Conservation (phyloP, 30 jellyfish, hydroid and myxozoan species). For the Aurelia coerulea region DNA sequence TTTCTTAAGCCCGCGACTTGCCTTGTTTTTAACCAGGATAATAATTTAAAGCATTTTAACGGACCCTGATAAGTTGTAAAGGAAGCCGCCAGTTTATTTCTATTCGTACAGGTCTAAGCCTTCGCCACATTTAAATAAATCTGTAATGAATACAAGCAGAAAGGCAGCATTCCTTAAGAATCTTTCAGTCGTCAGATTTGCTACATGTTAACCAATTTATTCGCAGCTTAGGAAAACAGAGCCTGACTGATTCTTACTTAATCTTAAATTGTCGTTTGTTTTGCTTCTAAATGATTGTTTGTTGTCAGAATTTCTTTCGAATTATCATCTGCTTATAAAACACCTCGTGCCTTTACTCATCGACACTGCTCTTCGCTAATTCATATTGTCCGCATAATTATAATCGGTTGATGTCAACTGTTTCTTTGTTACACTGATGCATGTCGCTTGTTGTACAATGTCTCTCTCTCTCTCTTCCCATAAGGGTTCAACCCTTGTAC, state of each 20-base stretch:
- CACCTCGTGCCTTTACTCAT: slow-evolving; percentile 15
- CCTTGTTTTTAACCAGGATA: slow-evolving; percentile 53
- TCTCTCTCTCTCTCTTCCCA: too few relatives aligned
- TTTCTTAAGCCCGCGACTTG: slow-evolving; percentile 58
- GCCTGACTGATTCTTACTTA: slow-evolving; percentile 17
- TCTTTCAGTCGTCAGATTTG: slow-evolving; percentile 40
- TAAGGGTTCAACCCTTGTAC: too few relatives aligned
- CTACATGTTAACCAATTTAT: slow-evolving; percentile 61
- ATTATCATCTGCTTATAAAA: slow-evolving; percentile 18
- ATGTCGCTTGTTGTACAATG: too few relatives aligned
- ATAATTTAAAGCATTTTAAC: slow-evolving; percentile 30
- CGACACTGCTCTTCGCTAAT: not conserved
- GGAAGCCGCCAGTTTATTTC: slow-evolving; percentile 69
- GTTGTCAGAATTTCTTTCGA: not conserved
- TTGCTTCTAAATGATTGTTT: slow-evolving; percentile 17
- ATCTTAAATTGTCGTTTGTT: slow-evolving; percentile 53
- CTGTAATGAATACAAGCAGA: slow-evolving; percentile 57
- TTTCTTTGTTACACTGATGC: too few relatives aligned
- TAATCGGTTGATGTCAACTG: too few relatives aligned
- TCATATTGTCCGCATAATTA: too few relatives aligned
- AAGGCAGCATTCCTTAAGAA: slow-evolving; percentile 29
- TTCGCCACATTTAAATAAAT: slow-evolving; percentile 38
- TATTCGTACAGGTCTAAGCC: slow-evolving; percentile 40
- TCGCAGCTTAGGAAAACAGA: slow-evolving; percentile 53
- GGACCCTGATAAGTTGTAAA: slow-evolving; percentile 48